Evolutionary conservation across 1,140 invertebrate genomes (phyloP), one percentile per base, ranked within the genome.

Genomic region (Ceratina calcarata): DNA sequence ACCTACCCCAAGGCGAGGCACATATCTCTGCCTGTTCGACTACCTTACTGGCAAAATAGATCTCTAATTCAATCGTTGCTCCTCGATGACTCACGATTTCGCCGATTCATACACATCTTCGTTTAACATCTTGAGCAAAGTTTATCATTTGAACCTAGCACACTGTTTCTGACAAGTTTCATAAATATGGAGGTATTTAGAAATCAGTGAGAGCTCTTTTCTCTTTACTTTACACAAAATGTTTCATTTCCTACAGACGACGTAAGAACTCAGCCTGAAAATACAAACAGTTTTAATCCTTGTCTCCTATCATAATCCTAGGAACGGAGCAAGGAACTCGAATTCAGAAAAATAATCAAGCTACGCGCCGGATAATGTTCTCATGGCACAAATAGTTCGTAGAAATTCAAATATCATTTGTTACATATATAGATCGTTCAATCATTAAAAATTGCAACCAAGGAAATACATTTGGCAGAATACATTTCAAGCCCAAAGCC

Each of bases 1-100:
- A 64, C 71, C 84, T 86, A 83, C 78, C 84, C 85, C 71, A 86
- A 86, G 81, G 85, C 84, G n/a, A 80, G 60, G 49, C 45, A 55
- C 72, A 24, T 80, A 82, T 83, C 80, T 82, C 62, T n/a, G 68
- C 37, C 68, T 37, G 70, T 58, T 68, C 68, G 62, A 76, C 68
- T 69, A 86, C 82, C 85, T 86, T 86, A 86, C 81, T 57, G 37
- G 22, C 72, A 83, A 86, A 86, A 86, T 86, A 83, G 85, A 86
- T 76, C 81, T 86, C 77, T 86, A 86, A 86, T 86, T 69, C 57
- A 86, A 86, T 86, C 74, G 74, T 7, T 83, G 71, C 20, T 10
- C 71, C 67, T 24, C 72, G 49, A 24, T 78, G 80, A 82, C 69
- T 78, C 80, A 81, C 6, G 72, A 2, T 1, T 62, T 27, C 12